Conservation (phyloP, 2,797 vertebrate genomes). For the Cossypha caffra region DNA sequence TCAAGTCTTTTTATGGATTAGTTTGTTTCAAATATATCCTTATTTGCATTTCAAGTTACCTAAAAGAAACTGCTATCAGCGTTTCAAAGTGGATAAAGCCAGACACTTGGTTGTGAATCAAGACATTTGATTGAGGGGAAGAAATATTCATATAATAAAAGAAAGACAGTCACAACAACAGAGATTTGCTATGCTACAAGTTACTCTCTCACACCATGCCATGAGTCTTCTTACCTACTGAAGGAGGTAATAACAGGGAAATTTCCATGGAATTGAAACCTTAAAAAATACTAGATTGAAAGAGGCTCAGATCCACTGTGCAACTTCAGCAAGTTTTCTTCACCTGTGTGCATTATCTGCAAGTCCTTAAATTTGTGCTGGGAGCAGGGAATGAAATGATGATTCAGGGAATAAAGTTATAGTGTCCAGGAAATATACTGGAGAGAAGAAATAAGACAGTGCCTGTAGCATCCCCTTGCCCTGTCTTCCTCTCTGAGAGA, state of each 20-base stretch:
- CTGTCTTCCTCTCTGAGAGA: not conserved
- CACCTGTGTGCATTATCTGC: not conserved
- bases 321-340: not conserved
- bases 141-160: not conserved
- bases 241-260: not conserved
- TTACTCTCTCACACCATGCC: not conserved
- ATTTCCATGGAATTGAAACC: not conserved
- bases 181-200: not conserved
- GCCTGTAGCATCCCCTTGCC: not conserved
- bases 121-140: not conserved
- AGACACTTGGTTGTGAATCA: slow-evolving; percentile 26
- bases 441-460: not conserved
- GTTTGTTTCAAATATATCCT: slow-evolving; percentile 54
- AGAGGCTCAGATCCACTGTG: not conserved
- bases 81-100: slow-evolving; percentile 20
- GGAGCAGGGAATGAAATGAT: not conserved
- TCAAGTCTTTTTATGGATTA: slow-evolving; percentile 58
- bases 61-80: slow-evolving; percentile 50
- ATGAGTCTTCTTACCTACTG: not conserved
- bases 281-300: not conserved
- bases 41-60: slow-evolving; percentile 62
- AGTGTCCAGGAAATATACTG: not conserved
- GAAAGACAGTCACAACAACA: not conserved
- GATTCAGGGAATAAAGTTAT: not conserved
- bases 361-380: not conserved